phyloP scores from a whole-genome alignment of 2,113 vertebrate species.

The Microtus richardsoni region DNA sequence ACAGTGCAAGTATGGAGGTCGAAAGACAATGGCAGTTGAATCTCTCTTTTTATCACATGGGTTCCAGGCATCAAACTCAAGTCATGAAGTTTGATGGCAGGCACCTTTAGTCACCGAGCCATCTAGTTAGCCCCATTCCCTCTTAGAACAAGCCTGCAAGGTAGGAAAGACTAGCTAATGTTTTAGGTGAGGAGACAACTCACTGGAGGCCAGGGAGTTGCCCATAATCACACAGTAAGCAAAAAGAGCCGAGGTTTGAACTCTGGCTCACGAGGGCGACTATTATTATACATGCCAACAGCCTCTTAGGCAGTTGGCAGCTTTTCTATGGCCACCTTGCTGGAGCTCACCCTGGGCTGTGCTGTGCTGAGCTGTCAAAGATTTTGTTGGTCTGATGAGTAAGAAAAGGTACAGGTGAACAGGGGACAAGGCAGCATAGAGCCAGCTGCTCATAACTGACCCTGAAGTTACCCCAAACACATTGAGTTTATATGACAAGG shows the following conservation, averaged over 20 bases:
- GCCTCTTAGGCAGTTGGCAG: background rate
- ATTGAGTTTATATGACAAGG: background rate
- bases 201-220: background rate
- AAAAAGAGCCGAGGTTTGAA: background rate
- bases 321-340: rapidly evolving
- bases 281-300: background rate
- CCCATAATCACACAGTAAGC: background rate
- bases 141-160: background rate
- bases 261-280: background rate
- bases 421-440: background rate
- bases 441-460: slow-evolving; percentile 40
- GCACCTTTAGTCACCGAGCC: background rate
- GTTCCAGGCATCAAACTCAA: background rate
- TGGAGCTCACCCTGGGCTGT: background rate
- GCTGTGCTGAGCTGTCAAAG: background rate
- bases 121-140: too few species aligned
- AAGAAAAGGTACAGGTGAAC: background rate
- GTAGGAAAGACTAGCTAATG: background rate
- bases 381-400: background rate
- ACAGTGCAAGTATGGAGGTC: too few species aligned
- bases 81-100: background rate
- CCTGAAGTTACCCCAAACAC: background rate
- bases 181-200: background rate
- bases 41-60: background rate
- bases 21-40: background rate